Base-by-base conservation (phyloP, 2,113 vertebrate species). In the Ancistrus triradiatus region DNA sequence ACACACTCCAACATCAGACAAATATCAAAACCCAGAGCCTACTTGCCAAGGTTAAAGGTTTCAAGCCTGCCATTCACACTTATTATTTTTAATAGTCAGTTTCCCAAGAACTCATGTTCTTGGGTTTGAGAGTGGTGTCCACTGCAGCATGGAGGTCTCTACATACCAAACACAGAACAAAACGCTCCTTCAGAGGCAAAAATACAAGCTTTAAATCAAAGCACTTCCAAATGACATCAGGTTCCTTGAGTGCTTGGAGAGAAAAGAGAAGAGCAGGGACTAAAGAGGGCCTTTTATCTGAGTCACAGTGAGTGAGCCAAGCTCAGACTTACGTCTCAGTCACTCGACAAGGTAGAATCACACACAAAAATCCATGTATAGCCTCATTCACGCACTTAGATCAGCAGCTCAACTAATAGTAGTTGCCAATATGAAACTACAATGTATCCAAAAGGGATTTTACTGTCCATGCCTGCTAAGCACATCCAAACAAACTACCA, bases 141-240 rank as follows among this genome's bases (percentile, higher is more conserved):
- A 65, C 44, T 58, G 57, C 56, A 38, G 51, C 25, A 47, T 56
- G 58, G 59, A 43, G 73, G 70, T 79, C 76, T 83, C 75, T 56
- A 78, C 81, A 81, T 82, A 82, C 81, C 80, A 80, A 44, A 63
- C 69, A 2, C 4, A 44, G 55, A 75, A 82, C 76, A 82, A 80
- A 78, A 76, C 46, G 10, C 75, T 68, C 64, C 77, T 74, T 52
- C 77, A 72, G 74, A 71, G 74, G 68, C 79, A 83, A 72, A 61
- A 78, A 73, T 80, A 75, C 74, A 84, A 81, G 78, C 48, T 69
- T 70, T 68, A 70, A 77, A 70, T 74, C 62, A 70, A 73, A 72
- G 63, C 61, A 78, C 68, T 73, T 81, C 73, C 68, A 69, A 69
- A 68, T 50, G 75, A 78, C 69, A 76, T 74, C 51, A 82, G 81